Evolutionary conservation across 2,797 vertebrate species (phyloP).

Genomic region (Pangasius sanitwongsei): DNA sequence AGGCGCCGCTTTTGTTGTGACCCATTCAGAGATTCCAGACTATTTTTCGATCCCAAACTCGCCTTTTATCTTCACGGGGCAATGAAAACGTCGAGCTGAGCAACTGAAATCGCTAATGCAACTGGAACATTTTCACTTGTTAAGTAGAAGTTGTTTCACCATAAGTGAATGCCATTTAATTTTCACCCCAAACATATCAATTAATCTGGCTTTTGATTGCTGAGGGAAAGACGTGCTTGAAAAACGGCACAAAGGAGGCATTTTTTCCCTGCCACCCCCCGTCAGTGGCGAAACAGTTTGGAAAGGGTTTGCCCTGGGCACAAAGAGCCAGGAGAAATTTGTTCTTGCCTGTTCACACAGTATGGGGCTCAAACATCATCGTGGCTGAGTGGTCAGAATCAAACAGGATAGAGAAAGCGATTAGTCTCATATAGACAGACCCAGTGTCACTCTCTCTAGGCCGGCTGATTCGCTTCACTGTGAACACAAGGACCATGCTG

Average conservation of each 20-base stretch:
- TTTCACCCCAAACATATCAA: constrained; percentile 62
- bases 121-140: constrained; percentile 61
- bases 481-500: constrained; percentile 54
- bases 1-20: constrained; percentile 61
- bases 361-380: constrained; percentile 77
- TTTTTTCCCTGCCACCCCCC: constrained; percentile 50
- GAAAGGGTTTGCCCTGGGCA: constrained; percentile 44
- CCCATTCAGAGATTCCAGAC: constrained; percentile 39
- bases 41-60: constrained; percentile 39
- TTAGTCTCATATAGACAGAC: constrained; percentile 62
- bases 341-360: constrained; percentile 76
- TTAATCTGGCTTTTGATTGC: constrained; percentile 63
- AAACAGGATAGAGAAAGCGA: constrained; percentile 63
- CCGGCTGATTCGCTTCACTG: constrained; percentile 54
- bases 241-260: constrained; percentile 60
- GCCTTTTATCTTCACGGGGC: constrained; percentile 32
- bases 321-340: constrained; percentile 76
- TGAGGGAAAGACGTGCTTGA: constrained; percentile 50
- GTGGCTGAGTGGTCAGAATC: constrained; percentile 61
- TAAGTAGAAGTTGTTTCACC: constrained; percentile 51
- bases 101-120: constrained; percentile 41
- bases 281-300: constrained; percentile 10
- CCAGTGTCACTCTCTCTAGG: constrained; percentile 59
- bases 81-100: constrained; percentile 40
- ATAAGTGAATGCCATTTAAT: constrained; percentile 55